These are phyloP conservation scores for Eupeodes luniger DNA, from an alignment of 2,888 invertebrate species.

Conservation along the genomic window DNA sequence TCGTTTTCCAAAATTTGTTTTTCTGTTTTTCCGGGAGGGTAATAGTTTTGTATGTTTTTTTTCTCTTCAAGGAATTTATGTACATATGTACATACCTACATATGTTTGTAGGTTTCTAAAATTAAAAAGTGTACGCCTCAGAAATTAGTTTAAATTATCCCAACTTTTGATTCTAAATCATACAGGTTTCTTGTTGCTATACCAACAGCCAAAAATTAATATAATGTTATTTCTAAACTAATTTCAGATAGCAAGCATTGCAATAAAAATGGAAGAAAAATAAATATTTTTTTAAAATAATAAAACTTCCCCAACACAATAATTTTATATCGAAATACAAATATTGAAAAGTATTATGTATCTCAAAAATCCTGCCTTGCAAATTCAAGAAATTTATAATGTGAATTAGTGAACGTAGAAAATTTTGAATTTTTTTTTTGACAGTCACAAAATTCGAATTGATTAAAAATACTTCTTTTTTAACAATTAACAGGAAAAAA, in stretches of 20 bases:
- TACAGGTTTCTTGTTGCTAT: background rate
- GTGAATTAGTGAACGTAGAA: conserved; percentile 59
- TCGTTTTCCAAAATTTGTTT: too few species aligned
- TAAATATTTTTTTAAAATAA: background rate
- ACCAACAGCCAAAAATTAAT: background rate
- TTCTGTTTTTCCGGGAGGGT: too few species aligned
- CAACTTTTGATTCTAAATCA: conserved; percentile 18
- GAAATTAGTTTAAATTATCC: background rate
- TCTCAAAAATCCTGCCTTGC: conserved; percentile 62
- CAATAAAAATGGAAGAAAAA: conserved; percentile 30
- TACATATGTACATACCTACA: too few species aligned
- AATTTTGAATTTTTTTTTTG: conserved; percentile 16
- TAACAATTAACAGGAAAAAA: conserved; percentile 37
- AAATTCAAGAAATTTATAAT: conserved; percentile 44
- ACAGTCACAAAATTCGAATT: conserved; percentile 41
- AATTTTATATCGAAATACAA: conserved; percentile 11
- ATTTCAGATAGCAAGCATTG: conserved; percentile 52
- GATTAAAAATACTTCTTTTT: background rate
- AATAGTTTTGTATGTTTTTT: too few species aligned
- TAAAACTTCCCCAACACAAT: conserved; percentile 33
- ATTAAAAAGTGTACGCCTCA: conserved; percentile 35
- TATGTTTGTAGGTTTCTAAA: background rate
- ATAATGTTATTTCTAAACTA: background rate
- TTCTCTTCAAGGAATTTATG: too few species aligned
- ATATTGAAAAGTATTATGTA: background rate